Evolutionary conservation across 1,140 invertebrate species (phyloP).

Genomic region (Formica selysi): DNA sequence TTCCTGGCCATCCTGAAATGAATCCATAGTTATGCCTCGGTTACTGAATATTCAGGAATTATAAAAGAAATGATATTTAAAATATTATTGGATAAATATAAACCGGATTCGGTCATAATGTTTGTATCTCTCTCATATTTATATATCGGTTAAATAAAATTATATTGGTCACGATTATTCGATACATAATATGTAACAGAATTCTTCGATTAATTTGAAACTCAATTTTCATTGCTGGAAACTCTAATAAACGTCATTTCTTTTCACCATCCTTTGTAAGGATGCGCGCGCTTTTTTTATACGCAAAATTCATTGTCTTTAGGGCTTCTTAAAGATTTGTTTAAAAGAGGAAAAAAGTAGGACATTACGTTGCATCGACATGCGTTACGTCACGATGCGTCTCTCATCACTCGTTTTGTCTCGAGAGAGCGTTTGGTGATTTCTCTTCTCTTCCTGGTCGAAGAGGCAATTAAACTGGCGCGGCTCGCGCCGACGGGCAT

Average conservation of each 20-base stretch:
- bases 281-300: not conserved
- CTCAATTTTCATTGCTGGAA: not conserved
- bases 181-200: not conserved
- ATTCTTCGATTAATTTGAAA: not conserved
- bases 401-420: conserved; percentile 13
- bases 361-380: not conserved
- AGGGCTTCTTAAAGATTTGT: not conserved
- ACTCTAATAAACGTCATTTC: not conserved
- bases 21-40: not conserved
- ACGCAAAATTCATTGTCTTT: not conserved
- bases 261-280: not conserved
- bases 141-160: not conserved
- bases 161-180: not conserved
- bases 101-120: not conserved
- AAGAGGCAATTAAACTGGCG: conserved; percentile 51
- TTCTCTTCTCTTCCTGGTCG: conserved; percentile 17
- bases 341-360: not conserved
- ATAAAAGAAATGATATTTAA: not conserved
- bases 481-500: conserved; percentile 30
- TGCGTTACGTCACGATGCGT: not conserved
- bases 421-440: not conserved
- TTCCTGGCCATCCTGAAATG: not conserved
- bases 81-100: not conserved
- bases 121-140: not conserved
- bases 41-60: not conserved